Conservation (phyloP, 1,140 invertebrate species). For the Chymomyza costata region DNA sequence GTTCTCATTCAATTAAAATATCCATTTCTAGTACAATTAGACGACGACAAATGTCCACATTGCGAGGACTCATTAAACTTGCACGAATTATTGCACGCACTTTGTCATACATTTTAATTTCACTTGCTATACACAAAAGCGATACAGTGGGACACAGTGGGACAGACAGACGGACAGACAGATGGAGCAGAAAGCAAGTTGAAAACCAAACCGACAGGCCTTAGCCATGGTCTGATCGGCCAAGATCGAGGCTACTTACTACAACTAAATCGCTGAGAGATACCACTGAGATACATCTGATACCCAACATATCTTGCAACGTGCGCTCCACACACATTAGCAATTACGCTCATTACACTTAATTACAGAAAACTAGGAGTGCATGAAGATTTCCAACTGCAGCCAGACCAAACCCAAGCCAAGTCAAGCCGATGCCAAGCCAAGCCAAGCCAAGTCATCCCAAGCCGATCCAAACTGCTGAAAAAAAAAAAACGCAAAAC, state of each 20-base stretch:
- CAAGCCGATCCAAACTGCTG: constrained; percentile 16
- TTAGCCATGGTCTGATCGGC: no score
- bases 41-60: constrained; percentile 69
- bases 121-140: constrained; percentile 32
- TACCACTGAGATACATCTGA: background rate
- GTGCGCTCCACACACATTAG: constrained; percentile 69
- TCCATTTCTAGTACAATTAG: constrained; percentile 73
- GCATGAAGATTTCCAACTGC: constrained; percentile 70
- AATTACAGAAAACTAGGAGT: constrained; percentile 75
- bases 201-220: no score
- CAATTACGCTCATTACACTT: constrained; percentile 75
- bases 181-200: background rate
- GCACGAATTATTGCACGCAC: constrained; percentile 75
- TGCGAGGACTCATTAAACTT: constrained; percentile 73
- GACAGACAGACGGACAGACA: background rate
- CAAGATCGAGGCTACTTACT: constrained; percentile 33
- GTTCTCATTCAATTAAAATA: constrained; percentile 74
- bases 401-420: constrained; percentile 23
- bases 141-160: background rate
- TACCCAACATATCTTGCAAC: constrained; percentile 18
- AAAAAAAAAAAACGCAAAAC: no score
- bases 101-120: constrained; percentile 76
- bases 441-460: no score
- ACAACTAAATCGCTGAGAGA: constrained; percentile 51
- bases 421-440: constrained; percentile 16